Percentiles rank a stretch among this genome's conserved stretches.
phyloP scores from a whole-genome alignment of 2,113 vertebrate genomes.

The Ophthalmolycus amberensis region DNA sequence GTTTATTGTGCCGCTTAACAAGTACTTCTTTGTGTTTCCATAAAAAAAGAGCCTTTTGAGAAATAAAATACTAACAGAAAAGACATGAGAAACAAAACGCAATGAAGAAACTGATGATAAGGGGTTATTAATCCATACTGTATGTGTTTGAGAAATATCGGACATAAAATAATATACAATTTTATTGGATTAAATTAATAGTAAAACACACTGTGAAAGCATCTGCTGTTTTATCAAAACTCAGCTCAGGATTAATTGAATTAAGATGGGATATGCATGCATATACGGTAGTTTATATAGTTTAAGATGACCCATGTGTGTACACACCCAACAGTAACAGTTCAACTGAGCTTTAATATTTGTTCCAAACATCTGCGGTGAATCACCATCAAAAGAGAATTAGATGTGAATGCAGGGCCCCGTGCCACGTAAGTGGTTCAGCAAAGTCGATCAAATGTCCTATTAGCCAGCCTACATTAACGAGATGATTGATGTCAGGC shows the following conservation, averaged over 20 bases:
- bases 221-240: slow-evolving; percentile 32
- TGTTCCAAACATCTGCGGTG: slow-evolving; percentile 13
- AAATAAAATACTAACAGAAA: slow-evolving; percentile 32
- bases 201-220: neutral
- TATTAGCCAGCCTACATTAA: too few species aligned
- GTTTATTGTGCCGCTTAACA: slow-evolving; percentile 29
- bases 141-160: neutral
- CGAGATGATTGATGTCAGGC: too few species aligned
- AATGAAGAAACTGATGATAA: neutral
- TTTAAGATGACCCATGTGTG: slow-evolving; percentile 30
- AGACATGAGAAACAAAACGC: neutral
- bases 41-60: neutral
- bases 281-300: neutral
- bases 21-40: slow-evolving; percentile 23
- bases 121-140: neutral
- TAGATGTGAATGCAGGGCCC: slow-evolving; percentile 1
- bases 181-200: neutral
- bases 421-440: too few species aligned
- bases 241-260: slow-evolving; percentile 23
- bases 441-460: too few species aligned
- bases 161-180: neutral
- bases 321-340: neutral
- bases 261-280: slow-evolving; percentile 20
- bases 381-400: slow-evolving; percentile 22
- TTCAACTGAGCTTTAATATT: slow-evolving; percentile 3